phyloP scores from a whole-genome alignment of 2,113 vertebrate genomes.

The Megaceryle maxima region DNA sequence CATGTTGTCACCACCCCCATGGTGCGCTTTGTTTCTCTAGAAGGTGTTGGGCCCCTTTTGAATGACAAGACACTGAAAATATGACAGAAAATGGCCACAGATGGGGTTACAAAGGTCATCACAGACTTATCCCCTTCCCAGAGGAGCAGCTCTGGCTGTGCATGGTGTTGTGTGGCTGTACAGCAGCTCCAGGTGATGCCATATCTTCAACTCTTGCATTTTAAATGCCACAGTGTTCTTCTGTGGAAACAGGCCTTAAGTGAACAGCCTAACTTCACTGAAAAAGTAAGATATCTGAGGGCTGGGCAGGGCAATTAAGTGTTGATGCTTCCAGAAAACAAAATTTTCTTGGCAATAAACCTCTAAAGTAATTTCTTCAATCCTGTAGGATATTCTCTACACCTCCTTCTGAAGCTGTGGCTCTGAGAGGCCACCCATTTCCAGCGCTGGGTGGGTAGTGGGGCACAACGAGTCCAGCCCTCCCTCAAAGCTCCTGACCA shows the following conservation, averaged over 20 bases:
- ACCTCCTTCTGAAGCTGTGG: not conserved
- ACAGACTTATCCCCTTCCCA: not conserved
- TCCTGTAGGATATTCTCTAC: not conserved
- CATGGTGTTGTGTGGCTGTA: not conserved
- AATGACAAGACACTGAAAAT: not conserved
- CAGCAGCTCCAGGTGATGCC: not conserved
- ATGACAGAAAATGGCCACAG: not conserved
- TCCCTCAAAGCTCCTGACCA: not conserved
- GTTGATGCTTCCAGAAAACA: not conserved
- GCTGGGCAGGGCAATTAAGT: not conserved
- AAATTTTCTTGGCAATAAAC: not conserved
- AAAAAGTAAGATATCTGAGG: not conserved
- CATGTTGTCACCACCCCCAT: not conserved
- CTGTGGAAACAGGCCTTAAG: not conserved
- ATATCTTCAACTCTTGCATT: not conserved
- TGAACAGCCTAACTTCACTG: not conserved
- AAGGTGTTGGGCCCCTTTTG: not conserved
- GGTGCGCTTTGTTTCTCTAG: not conserved
- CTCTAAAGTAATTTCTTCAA: not conserved
- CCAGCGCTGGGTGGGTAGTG: not conserved
- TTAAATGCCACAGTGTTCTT: not conserved
- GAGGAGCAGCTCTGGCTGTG: not conserved
- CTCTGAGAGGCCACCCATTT: not conserved
- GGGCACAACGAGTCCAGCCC: not conserved
- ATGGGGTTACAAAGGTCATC: not conserved